Evolutionary conservation across 2,888 invertebrate genomes (phyloP).

Genomic region (Synergus japonicus): DNA sequence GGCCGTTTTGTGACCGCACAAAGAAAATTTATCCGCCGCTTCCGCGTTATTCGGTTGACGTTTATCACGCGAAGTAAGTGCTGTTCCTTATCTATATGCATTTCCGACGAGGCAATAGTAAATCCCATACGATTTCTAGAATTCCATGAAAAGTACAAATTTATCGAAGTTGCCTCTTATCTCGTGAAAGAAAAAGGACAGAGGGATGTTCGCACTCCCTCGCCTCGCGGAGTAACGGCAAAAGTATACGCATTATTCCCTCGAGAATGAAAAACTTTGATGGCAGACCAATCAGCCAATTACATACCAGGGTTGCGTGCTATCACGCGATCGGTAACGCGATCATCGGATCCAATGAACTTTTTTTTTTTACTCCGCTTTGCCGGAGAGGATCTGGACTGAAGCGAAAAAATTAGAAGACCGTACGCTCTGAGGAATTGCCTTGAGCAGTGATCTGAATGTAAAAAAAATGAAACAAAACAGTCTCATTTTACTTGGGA

Average conservation of each 20-base stretch:
- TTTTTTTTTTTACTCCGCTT: conserved; percentile 7
- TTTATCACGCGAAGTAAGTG: not conserved
- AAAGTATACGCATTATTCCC: conserved; percentile 36
- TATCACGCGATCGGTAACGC: conserved; percentile 32
- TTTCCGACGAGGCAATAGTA: not conserved
- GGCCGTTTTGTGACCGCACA: not conserved
- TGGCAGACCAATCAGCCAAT: conserved; percentile 34
- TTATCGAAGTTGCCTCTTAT: not conserved
- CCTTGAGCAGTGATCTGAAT: conserved; percentile 25
- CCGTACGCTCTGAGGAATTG: conserved; percentile 15
- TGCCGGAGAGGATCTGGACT: conserved; percentile 14
- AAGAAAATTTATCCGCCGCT: not conserved
- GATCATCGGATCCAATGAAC: conserved; percentile 32
- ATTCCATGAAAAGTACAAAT: not conserved
- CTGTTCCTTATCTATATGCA: conserved; percentile 9
- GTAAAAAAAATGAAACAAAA: conserved; percentile 25
- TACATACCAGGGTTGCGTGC: conserved; percentile 36
- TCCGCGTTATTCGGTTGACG: conserved; percentile 1
- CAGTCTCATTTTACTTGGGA: conserved; percentile 1
- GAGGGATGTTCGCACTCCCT: not conserved
- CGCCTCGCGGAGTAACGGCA: conserved; percentile 15
- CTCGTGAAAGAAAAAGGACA: not conserved
- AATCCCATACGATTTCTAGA: not conserved
- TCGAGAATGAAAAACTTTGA: conserved; percentile 22
- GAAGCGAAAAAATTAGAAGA: conserved; percentile 25